Evolutionary conservation across 1,140 invertebrate genomes (phyloP).

Genomic region (Drosophila nasuta): DNA sequence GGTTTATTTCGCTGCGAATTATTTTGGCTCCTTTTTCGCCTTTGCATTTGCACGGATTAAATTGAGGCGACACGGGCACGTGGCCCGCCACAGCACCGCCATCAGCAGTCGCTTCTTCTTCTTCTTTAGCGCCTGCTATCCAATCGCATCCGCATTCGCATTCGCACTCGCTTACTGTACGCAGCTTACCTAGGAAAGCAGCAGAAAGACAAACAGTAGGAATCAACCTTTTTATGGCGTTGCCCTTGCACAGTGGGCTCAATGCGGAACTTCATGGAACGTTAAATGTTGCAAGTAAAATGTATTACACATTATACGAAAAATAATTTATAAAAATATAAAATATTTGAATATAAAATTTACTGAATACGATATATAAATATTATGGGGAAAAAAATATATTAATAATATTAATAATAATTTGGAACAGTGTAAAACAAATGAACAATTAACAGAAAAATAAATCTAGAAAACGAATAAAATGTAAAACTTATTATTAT

Average conservation of each 20-base stretch:
- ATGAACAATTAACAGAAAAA: too few species aligned
- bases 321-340: background rate
- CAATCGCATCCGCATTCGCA: background rate
- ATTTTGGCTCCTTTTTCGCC: constrained; percentile 51
- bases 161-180: constrained; percentile 17
- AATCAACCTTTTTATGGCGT: constrained; percentile 34
- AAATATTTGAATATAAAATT: too few species aligned
- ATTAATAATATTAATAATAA: too few species aligned
- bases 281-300: too few species aligned
- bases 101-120: background rate
- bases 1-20: constrained; percentile 63
- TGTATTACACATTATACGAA: too few species aligned
- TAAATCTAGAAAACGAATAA: too few species aligned
- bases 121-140: background rate
- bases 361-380: too few species aligned
- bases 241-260: constrained; percentile 11
- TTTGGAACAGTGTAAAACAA: too few species aligned
- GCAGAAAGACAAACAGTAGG: constrained; percentile 39
- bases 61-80: constrained; percentile 55
- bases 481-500: too few species aligned
- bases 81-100: constrained; percentile 10
- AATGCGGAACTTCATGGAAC: background rate
- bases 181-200: constrained; percentile 32
- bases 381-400: too few species aligned
- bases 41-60: constrained; percentile 71